Evolutionary conservation across 2,888 invertebrate species (phyloP), one percentile per base, ranked within the genome.

Genomic region (Protophormia terraenovae): DNA sequence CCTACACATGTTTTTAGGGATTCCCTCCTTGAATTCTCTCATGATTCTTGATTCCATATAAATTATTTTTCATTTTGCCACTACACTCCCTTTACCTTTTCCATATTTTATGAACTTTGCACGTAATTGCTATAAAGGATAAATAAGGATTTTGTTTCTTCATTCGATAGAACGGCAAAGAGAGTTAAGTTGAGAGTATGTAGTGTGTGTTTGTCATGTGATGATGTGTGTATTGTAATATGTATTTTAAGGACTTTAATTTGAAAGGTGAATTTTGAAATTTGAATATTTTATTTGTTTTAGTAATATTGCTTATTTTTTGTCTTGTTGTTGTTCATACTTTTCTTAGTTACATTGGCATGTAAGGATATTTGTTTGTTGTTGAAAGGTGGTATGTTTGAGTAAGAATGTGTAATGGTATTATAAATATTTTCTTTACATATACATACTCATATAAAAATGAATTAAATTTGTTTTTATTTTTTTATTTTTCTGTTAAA

Each of bases 191-290:
- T 19, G 19, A 1, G 8, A 10, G 14, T 2, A 7, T 38, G 27
- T 41, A n/a, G 10, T n/a, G 12, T n/a, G 64, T 41, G 7, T 38
- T 22, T 38, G 38, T 41, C 6, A 45, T 8, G 41, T 27, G 45
- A 66, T 27, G 62, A 64, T 38, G 14, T 58, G 38, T 71, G 69
- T 12, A 12, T 47, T 58, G 32, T 29, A 24, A 27, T 62, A 35
- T 58, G 22, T 67, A 19, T 67, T 58, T 19, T 27, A 76, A 58
- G 53, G 58, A 58, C 32, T 77, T 67, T 58, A 58, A 77, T 77
- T 77, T 77, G 41, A 76, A 76, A 75, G 62, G 64, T 75, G 53
- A 75, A 53, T 58, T 58, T 58, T 58, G 27, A 27, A 58, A 64
- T 53, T 66, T 76, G 47, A 67, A 67, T 77, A 67, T 60, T 35